phyloP scores from a whole-genome alignment of 2,888 invertebrate species.

The Nematopogon swammerdamellus region DNA sequence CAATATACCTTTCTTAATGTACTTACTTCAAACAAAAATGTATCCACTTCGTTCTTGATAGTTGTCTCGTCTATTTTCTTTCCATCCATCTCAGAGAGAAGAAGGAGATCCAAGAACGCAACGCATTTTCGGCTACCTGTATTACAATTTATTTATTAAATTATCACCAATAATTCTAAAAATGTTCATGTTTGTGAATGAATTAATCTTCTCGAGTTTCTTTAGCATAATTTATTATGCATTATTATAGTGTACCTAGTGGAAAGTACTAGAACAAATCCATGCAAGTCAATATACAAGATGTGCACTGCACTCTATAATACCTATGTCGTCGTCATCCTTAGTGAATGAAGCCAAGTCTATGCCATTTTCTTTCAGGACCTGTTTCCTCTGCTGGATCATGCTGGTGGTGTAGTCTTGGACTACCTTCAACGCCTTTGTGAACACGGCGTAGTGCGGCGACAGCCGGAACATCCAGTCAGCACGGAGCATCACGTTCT shows the following conservation, averaged over 20 bases:
- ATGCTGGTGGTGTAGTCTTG: conserved; percentile 42
- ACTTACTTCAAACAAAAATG: conserved; percentile 67
- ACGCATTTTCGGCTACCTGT: conserved; percentile 58
- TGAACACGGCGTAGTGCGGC: conserved; percentile 55
- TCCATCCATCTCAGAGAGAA: conserved; percentile 59
- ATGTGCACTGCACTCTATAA: too few species aligned
- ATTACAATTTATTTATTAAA: conserved; percentile 7
- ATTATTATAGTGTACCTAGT: too few species aligned
- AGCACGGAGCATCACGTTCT: conserved; percentile 26
- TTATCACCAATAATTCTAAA: too few species aligned
- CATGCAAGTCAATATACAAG: too few species aligned
- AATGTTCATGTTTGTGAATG: too few species aligned
- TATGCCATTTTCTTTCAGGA: conserved; percentile 20
- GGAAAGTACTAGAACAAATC: too few species aligned
- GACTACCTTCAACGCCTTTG: conserved; percentile 34
- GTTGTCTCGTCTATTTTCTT: conserved; percentile 54
- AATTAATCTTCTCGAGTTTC: too few species aligned
- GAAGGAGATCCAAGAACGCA: conserved; percentile 65
- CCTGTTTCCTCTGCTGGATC: conserved; percentile 32
- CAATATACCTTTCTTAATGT: too few species aligned
- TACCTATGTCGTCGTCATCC: neutral
- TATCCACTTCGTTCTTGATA: conserved; percentile 68
- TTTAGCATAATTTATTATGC: too few species aligned
- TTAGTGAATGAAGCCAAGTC: neutral
- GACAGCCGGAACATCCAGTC: conserved; percentile 45